Conservation (phyloP, 2,113 vertebrate genomes). For the Brachypodius melanocephalos region DNA sequence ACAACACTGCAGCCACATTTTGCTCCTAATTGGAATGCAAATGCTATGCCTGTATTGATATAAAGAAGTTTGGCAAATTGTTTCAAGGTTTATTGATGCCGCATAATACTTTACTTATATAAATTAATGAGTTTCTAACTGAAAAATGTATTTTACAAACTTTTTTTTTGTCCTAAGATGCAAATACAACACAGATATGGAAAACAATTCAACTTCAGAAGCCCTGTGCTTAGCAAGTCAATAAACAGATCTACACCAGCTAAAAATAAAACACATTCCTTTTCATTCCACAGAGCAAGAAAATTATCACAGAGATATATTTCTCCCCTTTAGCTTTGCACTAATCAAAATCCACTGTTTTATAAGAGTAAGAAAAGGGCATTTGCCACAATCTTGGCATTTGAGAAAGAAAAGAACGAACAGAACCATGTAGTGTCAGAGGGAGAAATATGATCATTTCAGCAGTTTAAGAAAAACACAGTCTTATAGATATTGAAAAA, state of each 20-base stretch:
- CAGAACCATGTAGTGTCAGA: background rate
- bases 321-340: background rate
- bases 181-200: background rate
- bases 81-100: background rate
- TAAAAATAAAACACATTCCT: background rate
- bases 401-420: background rate
- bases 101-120: background rate
- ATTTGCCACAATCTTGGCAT: background rate
- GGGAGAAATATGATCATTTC: background rate
- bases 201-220: background rate
- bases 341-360: background rate
- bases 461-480: background rate
- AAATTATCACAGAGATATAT: background rate
- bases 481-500: constrained; percentile 28
- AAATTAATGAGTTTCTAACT: background rate
- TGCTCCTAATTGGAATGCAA: background rate
- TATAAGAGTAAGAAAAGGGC: background rate
- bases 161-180: background rate
- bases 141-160: background rate
- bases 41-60: background rate
- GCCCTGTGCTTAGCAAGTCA: background rate
- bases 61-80: background rate
- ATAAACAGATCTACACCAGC: background rate
- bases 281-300: background rate
- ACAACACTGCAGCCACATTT: background rate